Percentiles rank a stretch among this genome's conserved stretches.
These are phyloP conservation scores for Cephalopachus bancanus DNA, from an alignment of 2,797 vertebrate genomes.

Conservation along the genomic window DNA sequence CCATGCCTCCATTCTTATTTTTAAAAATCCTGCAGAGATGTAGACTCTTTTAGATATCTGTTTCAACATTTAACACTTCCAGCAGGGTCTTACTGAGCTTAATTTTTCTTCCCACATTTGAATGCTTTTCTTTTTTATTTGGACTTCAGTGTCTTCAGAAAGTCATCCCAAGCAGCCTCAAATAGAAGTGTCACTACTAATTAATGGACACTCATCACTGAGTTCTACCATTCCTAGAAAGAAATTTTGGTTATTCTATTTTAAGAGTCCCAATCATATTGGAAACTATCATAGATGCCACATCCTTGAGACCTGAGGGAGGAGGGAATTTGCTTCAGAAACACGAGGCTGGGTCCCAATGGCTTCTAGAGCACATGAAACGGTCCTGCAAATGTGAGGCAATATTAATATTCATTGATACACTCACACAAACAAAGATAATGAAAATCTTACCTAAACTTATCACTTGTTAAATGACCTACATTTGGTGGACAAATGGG, in stretches of 20 bases:
- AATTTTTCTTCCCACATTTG: background rate
- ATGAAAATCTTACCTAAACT: background rate
- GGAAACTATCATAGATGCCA: background rate
- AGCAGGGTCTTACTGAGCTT: constrained; percentile 45
- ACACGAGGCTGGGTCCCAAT: background rate
- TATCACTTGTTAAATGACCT: background rate
- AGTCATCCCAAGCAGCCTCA: background rate
- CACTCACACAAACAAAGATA: background rate
- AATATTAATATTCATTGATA: background rate
- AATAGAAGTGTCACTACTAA: background rate
- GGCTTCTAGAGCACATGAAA: background rate
- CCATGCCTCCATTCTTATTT: constrained; percentile 61
- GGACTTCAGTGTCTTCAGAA: background rate
- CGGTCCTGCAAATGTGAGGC: background rate
- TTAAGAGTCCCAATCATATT: background rate
- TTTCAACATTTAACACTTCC: constrained; percentile 30
- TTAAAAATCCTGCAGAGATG: constrained; percentile 64
- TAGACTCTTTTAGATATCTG: constrained; percentile 6
- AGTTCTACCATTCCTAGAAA: background rate
- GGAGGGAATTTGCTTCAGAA: background rate
- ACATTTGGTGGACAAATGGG: background rate
- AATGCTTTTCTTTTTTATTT: constrained; percentile 28
- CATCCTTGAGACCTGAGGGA: background rate
- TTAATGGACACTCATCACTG: background rate
- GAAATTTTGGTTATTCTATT: constrained; percentile 17